Conservation (phyloP, 1,140 invertebrate genomes). For the Papilio polytes region DNA sequence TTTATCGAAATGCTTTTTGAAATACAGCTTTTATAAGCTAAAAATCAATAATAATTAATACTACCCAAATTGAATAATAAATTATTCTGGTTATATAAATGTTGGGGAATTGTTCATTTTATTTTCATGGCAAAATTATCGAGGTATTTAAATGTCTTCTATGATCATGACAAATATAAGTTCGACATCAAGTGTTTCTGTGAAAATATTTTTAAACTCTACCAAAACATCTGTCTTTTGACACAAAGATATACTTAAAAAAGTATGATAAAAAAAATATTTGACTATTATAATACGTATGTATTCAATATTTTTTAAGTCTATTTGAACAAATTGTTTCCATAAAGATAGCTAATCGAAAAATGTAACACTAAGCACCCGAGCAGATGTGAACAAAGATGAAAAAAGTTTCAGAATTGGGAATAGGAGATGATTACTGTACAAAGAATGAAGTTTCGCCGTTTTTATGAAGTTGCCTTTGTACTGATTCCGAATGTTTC, state of each 20-base stretch:
- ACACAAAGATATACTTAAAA: no score
- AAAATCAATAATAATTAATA: not conserved
- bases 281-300: no score
- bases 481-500: conserved; percentile 75
- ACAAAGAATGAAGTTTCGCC: conserved; percentile 75
- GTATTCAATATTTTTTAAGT: not conserved
- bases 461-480: conserved; percentile 72
- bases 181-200: no score
- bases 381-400: conserved; percentile 77
- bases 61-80: no score
- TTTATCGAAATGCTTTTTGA: not conserved
- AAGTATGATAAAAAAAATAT: no score
- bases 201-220: no score
- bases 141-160: not conserved
- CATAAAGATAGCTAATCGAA: conserved; percentile 52
- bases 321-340: conserved; percentile 6
- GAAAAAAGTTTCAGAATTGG: conserved; percentile 71
- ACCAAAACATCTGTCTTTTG: no score
- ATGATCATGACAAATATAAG: no score
- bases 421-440: conserved; percentile 69
- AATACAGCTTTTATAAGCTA: not conserved
- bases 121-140: not conserved
- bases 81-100: no score
- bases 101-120: not conserved
- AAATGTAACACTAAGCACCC: conserved; percentile 55